Base-by-base conservation (phyloP, 2,113 vertebrate species). In the Saimiri boliviensis region DNA sequence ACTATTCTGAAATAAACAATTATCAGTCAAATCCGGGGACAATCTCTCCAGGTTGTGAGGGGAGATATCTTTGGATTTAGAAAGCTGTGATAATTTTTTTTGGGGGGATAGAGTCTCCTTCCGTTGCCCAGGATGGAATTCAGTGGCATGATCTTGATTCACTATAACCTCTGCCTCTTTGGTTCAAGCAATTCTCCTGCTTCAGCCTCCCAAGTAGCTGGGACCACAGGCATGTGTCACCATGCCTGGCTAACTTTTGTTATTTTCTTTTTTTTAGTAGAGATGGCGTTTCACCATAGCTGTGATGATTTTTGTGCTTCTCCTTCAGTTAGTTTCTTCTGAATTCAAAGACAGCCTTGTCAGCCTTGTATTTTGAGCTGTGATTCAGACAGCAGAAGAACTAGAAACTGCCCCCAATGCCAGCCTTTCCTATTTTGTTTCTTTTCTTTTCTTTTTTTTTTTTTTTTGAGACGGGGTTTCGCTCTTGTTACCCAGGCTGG, bases 351-450 rank as follows among this genome's bases (percentile, higher is more conserved):
- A 25, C 49, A 81, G 52, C 20, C 14, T 92, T 84, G 40, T 83
- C 56, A 85, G 52, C 20, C 19, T 91, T 81, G 40, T 79, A 89
- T 84, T 76, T 20, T 56, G 21, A 93, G 87, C 58, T 32, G n/a
- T 84, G n/a, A n/a, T 79, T 82, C 68, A 70, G 85, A 77, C 9
- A 83, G 42, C 12, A 91, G 58, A 96, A 81, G 85, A 37, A 37
- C 42, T 37, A 71, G 66, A 92, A 49, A n/a, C n/a, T 73, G 32
- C 16, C 47, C 32, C 80, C 56, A 87, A 21, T 11, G n/a, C 54
- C 35, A 76, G 56, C 63, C 42, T 80, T 88, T 77, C 40, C 54
- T 82, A n/a, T n/a, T 92, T 74, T 92, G 56, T 94, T 97, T 86
- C 68, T 80, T 63, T n/a, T n/a, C n/a, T n/a, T n/a, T n/a, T n/a